Conservation (phyloP, 1,140 invertebrate species). For the Drosophila simulans region DNA sequence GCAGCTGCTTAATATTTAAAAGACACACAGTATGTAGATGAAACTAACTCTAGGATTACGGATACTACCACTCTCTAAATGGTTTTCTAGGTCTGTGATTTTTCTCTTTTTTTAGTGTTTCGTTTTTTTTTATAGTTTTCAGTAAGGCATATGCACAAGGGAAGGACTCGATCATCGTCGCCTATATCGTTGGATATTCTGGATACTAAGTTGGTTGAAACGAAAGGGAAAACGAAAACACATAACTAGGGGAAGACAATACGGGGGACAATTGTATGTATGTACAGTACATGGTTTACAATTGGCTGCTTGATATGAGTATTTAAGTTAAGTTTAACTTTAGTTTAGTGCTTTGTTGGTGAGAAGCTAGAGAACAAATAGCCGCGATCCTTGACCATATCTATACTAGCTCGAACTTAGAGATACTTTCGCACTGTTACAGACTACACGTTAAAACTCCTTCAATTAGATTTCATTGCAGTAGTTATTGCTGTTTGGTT, state of each 20-base stretch:
- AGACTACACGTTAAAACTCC: constrained; percentile 45
- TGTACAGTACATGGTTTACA: constrained; percentile 48
- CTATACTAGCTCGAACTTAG: constrained; percentile 37
- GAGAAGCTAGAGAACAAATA: constrained; percentile 36
- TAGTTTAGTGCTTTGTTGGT: constrained; percentile 37
- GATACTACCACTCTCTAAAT: constrained; percentile 29
- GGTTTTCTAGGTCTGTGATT: constrained; percentile 2
- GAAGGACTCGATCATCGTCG: constrained; percentile 61
- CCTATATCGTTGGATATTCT: constrained; percentile 33
- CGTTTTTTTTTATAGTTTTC: constrained; percentile 14
- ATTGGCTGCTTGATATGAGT: constrained; percentile 63
- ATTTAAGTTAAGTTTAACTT: constrained; percentile 24
- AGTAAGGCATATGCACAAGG: constrained; percentile 69
- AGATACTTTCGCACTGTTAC: constrained; percentile 27
- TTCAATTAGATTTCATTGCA: constrained; percentile 69
- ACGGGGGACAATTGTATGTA: constrained; percentile 50
- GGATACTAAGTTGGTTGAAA: constrained; percentile 31
- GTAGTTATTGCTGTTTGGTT: constrained; percentile 68
- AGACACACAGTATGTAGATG: constrained; percentile 74
- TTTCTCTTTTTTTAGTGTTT: background rate
- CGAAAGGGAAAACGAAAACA: constrained; percentile 12
- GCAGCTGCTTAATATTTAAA: constrained; percentile 68
- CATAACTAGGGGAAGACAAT: constrained; percentile 55
- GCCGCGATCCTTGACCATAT: constrained; percentile 11
- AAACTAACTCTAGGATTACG: constrained; percentile 56